These are phyloP conservation scores for Anthophora plumipes DNA, from an alignment of 2,888 invertebrate species.

Conservation along the genomic window DNA sequence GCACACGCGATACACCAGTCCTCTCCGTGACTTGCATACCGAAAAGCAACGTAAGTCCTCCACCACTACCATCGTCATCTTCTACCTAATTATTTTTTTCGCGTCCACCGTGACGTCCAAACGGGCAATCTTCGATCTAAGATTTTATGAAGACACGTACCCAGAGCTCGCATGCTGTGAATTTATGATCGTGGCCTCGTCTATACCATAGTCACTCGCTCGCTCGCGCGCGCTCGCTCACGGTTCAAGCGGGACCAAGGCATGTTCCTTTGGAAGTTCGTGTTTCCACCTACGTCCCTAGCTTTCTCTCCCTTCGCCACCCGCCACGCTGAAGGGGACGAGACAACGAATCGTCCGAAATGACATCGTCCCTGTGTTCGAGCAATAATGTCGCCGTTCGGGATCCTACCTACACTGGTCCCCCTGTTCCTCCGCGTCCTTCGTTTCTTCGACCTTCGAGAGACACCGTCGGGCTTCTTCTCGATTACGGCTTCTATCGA, in stretches of 20 bases:
- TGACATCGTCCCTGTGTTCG: conserved; percentile 63
- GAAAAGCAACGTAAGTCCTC: conserved; percentile 5
- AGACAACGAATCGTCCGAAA: conserved; percentile 70
- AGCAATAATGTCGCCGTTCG: conserved; percentile 56
- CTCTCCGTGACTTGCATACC: conserved; percentile 40
- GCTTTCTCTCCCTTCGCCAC: conserved; percentile 42
- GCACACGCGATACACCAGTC: conserved; percentile 25
- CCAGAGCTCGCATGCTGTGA: conserved; percentile 75
- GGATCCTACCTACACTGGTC: conserved; percentile 59
- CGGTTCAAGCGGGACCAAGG: not conserved
- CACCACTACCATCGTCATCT: not conserved
- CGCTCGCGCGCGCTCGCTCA: not conserved
- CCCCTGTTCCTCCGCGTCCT: not conserved
- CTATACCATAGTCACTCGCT: conserved; percentile 34
- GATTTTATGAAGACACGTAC: conserved; percentile 73
- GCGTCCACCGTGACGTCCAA: conserved; percentile 52
- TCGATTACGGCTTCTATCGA: conserved; percentile 31
- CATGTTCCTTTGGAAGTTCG: conserved; percentile 67
- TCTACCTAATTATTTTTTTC: conserved; percentile 68
- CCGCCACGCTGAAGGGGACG: conserved; percentile 49
- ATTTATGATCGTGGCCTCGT: conserved; percentile 71
- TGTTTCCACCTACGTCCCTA: conserved; percentile 72
- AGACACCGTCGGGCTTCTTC: not conserved
- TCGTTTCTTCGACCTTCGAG: not conserved
- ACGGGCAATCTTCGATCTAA: conserved; percentile 72